These are phyloP conservation scores for Eudyptes chrysolophus DNA, from an alignment of 2,113 vertebrate species.

Conservation along the genomic window DNA sequence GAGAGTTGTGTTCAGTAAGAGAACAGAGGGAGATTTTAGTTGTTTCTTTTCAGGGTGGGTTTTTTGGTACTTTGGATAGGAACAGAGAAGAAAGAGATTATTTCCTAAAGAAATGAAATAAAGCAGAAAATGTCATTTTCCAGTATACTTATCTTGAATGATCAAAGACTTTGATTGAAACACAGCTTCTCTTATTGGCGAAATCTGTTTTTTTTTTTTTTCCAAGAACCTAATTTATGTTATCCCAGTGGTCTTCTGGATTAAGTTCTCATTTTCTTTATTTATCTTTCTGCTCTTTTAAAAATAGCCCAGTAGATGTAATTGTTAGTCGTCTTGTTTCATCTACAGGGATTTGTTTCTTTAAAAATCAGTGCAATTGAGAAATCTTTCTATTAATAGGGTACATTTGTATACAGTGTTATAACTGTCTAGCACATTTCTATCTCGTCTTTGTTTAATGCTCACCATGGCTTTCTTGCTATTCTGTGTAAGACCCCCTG, in stretches of 20 bases:
- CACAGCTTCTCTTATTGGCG: background rate
- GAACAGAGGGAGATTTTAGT: background rate
- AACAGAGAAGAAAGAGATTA: background rate
- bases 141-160: background rate
- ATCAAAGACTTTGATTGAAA: slow-evolving; percentile 4
- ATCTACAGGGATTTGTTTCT: background rate
- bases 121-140: background rate
- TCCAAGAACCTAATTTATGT: background rate
- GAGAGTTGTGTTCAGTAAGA: background rate
- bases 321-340: background rate
- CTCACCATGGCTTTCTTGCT: slow-evolving; percentile 5
- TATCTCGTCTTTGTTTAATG: slow-evolving; percentile 23
- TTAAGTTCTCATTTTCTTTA: background rate
- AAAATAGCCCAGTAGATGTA: background rate
- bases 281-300: background rate
- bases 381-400: slow-evolving; percentile 25
- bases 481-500: background rate
- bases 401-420: slow-evolving; percentile 22
- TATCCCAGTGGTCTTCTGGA: background rate
- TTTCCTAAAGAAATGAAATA: slow-evolving; percentile 2
- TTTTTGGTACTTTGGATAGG: background rate
- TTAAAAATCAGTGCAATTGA: background rate
- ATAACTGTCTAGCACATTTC: background rate
- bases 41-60: background rate
- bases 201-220: background rate